Conservation (phyloP, 37 sponge, comb jelly and placozoan species). For the Spongilla lacustris region DNA sequence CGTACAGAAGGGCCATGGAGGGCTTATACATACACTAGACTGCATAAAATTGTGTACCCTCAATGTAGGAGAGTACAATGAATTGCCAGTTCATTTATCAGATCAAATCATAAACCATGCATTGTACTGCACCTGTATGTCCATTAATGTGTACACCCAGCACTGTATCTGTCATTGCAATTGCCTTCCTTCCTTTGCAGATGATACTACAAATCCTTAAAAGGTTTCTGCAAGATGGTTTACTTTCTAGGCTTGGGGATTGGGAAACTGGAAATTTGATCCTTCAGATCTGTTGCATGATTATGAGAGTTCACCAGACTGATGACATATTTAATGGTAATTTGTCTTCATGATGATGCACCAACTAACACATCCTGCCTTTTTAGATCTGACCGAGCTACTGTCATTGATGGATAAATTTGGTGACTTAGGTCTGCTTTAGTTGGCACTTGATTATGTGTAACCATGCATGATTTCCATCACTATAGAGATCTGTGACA, state of each 20-base stretch:
- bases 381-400: conserved; percentile 45
- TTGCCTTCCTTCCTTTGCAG: conserved; percentile 7
- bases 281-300: conserved; percentile 25
- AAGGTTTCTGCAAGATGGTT: conserved; percentile 17
- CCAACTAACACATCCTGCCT: not conserved
- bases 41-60: too few relatives aligned
- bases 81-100: too few relatives aligned
- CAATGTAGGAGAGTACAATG: too few relatives aligned
- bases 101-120: too few relatives aligned
- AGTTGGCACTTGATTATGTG: not conserved
- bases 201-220: conserved; percentile 52
- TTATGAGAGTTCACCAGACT: conserved; percentile 50
- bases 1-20: too few relatives aligned
- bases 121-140: too few relatives aligned
- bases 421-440: conserved; percentile 34
- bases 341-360: not conserved
- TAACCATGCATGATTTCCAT: not conserved
- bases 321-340: conserved; percentile 54
- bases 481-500: conserved; percentile 55
- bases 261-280: conserved; percentile 63
- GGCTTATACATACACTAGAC: too few relatives aligned
- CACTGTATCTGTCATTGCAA: not conserved
- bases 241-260: conserved; percentile 23
- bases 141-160: too few relatives aligned
- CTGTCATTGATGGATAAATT: conserved; percentile 33